Conservation (phyloP, 2,888 invertebrate genomes). For the Gymnocheta viridis region DNA sequence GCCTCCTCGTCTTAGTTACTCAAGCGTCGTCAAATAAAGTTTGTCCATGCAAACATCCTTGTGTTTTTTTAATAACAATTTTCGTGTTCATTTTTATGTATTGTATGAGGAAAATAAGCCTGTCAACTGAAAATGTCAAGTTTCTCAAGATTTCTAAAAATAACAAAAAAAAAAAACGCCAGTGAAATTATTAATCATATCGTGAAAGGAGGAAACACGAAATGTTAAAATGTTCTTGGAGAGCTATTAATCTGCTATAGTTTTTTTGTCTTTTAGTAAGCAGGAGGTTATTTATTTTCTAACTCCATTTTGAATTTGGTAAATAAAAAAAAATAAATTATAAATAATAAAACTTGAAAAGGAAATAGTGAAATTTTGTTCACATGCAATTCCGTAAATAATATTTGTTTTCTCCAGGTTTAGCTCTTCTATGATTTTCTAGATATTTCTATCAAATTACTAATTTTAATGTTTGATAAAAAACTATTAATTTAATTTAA, state of each 20-base stretch:
- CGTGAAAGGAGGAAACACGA: constrained; percentile 27
- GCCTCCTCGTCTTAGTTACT: not conserved
- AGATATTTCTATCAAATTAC: too few relatives aligned
- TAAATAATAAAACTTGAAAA: not conserved
- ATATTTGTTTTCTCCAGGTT: too few relatives aligned
- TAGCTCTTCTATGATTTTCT: too few relatives aligned
- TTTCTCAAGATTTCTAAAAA: constrained; percentile 45
- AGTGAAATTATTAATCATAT: constrained; percentile 62
- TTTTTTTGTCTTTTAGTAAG: not conserved
- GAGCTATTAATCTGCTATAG: constrained; percentile 21
- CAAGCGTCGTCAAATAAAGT: not conserved
- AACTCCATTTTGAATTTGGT: constrained; percentile 12
- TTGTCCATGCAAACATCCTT: constrained; percentile 13
- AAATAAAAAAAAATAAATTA: not conserved
- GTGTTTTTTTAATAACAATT: not conserved
- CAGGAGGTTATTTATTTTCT: not conserved
- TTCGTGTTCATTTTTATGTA: constrained; percentile 21
- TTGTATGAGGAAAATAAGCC: constrained; percentile 35
- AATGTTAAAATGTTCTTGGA: not conserved
- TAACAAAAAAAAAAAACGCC: not conserved
- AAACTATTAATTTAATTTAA: too few relatives aligned
- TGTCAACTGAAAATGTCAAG: constrained; percentile 69
- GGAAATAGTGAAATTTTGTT: not conserved
- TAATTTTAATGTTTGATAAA: too few relatives aligned
- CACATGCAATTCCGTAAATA: not conserved